phyloP scores from a whole-genome alignment of 1,140 invertebrate genomes.

The Archivesica marissinica region DNA sequence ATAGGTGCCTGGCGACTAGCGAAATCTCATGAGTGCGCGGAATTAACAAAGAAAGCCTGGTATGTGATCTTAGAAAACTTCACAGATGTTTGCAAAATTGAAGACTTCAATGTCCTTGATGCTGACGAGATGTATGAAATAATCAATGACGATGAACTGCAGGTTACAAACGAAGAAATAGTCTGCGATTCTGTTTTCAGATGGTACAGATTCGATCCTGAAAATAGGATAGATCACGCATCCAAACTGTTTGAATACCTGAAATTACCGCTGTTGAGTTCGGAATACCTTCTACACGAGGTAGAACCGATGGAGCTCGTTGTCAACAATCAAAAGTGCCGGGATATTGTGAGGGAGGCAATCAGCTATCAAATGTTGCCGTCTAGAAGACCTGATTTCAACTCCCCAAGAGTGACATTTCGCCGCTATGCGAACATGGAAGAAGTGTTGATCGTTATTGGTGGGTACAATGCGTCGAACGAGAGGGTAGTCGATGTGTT shows the following conservation, averaged over 20 bases:
- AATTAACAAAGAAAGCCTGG: constrained; percentile 70
- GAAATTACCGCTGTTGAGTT: constrained; percentile 72
- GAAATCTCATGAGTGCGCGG: constrained; percentile 70
- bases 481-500: constrained; percentile 73
- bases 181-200: constrained; percentile 76
- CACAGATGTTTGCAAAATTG: constrained; percentile 68
- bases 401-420: constrained; percentile 72
- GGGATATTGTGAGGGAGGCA: constrained; percentile 77
- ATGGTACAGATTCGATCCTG: constrained; percentile 69
- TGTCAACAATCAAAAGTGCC: constrained; percentile 65
- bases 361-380: constrained; percentile 78
- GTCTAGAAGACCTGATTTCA: constrained; percentile 74
- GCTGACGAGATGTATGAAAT: constrained; percentile 72
- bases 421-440: constrained; percentile 72
- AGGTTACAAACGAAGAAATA: constrained; percentile 73
- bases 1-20: constrained; percentile 75
- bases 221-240: constrained; percentile 66
- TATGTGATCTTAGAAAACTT: constrained; percentile 71
- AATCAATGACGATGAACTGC: constrained; percentile 73
- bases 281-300: constrained; percentile 75
- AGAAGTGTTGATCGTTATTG: constrained; percentile 74
- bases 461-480: constrained; percentile 71
- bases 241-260: constrained; percentile 72
- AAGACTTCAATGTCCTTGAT: constrained; percentile 71
- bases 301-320: constrained; percentile 71